Percentiles rank a stretch among this genome's conserved stretches.
Evolutionary conservation across 2,797 vertebrate genomes (phyloP).

Genomic region (Labeo calbasu): DNA sequence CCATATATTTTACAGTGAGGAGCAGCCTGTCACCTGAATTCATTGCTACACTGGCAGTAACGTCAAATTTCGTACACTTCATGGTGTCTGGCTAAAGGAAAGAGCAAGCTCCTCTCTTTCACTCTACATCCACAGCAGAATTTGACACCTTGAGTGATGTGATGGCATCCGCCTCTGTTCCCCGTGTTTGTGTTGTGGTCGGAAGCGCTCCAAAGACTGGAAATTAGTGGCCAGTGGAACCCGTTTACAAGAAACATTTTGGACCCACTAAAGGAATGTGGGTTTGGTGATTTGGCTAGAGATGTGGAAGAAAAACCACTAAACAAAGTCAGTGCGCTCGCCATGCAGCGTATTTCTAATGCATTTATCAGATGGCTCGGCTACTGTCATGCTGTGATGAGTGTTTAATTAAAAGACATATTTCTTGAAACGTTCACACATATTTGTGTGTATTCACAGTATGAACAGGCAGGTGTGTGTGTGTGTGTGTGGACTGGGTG

Average conservation of each 20-base stretch:
- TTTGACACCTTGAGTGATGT: slow-evolving; percentile 29
- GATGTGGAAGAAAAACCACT: slow-evolving; percentile 24
- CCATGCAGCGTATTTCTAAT: slow-evolving; percentile 12
- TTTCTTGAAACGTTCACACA: slow-evolving; percentile 49
- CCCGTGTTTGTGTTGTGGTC: slow-evolving; percentile 43
- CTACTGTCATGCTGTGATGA: not conserved
- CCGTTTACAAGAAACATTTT: slow-evolving; percentile 40
- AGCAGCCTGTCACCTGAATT: not conserved
- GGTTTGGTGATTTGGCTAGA: slow-evolving; percentile 13
- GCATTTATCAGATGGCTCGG: not conserved
- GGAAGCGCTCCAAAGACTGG: slow-evolving; percentile 24
- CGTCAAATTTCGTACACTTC: slow-evolving; percentile 1
- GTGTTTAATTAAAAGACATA: slow-evolving; percentile 13
- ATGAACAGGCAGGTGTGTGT: slow-evolving; percentile 19
- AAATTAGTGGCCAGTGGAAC: slow-evolving; percentile 36
- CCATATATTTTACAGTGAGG: not conserved
- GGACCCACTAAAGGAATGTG: slow-evolving; percentile 8
- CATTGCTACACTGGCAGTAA: not conserved
- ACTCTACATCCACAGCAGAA: slow-evolving; percentile 16
- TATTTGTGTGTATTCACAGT: slow-evolving; percentile 30
- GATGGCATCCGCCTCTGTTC: slow-evolving; percentile 20
- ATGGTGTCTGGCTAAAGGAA: slow-evolving; percentile 16
- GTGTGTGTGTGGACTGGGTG: slow-evolving; percentile 36
- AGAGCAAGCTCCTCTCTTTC: slow-evolving; percentile 11
- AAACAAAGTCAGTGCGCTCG: slow-evolving; percentile 1